A percentile compares a stretch with the other conserved stretches of the same genome.
These are phyloP conservation scores for Papilio elwesi DNA, from an alignment of 2,888 invertebrate genomes.

Conservation along the genomic window DNA sequence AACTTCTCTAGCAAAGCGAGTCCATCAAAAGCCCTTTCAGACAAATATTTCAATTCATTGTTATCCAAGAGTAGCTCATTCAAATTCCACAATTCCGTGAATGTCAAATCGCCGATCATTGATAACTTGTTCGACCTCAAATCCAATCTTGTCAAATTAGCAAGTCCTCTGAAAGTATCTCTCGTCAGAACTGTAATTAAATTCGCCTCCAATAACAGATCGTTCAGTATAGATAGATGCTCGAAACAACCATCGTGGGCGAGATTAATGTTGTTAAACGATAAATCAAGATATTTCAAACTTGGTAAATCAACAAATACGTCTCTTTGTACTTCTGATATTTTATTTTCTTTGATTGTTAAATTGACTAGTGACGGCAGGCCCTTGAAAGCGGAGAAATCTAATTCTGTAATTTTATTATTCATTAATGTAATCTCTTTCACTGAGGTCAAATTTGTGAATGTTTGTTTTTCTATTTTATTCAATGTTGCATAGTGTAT, in stretches of 20 bases:
- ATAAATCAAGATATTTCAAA: constrained; percentile 90
- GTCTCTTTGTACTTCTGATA: constrained; percentile 89
- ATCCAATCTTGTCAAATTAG: constrained; percentile 89
- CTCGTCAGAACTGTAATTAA: constrained; percentile 89
- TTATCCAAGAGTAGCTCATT: constrained; percentile 88
- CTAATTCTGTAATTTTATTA: constrained; percentile 88
- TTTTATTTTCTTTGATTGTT: constrained; percentile 90
- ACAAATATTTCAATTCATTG: constrained; percentile 89
- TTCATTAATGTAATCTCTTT: constrained; percentile 88
- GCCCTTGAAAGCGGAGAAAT: constrained; percentile 89
- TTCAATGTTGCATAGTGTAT: constrained; percentile 89
- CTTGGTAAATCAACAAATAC: constrained; percentile 90
- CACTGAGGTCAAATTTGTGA: constrained; percentile 89
- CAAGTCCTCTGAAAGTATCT: constrained; percentile 90
- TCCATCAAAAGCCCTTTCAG: constrained; percentile 90
- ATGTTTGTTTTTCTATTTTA: constrained; percentile 88
- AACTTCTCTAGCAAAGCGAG: constrained; percentile 89
- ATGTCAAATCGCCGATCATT: constrained; percentile 91
- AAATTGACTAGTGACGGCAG: constrained; percentile 88
- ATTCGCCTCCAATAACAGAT: constrained; percentile 91
- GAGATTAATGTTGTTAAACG: constrained; percentile 93
- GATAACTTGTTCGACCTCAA: constrained; percentile 90
- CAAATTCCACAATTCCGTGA: constrained; percentile 90
- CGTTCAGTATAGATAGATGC: constrained; percentile 88
- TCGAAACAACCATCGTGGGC: constrained; percentile 94